Conservation (phyloP, 2,113 vertebrate genomes). For the Sorex araneus region DNA sequence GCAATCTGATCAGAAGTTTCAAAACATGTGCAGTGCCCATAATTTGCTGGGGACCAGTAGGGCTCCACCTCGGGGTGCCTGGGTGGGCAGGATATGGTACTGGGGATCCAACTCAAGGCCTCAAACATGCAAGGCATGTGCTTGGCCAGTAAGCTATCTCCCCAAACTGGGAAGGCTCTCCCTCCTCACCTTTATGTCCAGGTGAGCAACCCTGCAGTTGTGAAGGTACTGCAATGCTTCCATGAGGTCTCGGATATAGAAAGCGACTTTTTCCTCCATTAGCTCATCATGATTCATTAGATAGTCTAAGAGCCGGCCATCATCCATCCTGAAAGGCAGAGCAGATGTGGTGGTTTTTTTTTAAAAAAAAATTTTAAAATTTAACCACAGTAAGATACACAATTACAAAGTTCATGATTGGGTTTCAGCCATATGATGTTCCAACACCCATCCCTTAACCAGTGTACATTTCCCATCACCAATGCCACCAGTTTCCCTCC, state of each 20-base stretch:
- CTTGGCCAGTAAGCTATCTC: no score
- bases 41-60: no score
- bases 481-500: no score
- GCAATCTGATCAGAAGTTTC: not conserved
- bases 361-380: no score
- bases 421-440: no score
- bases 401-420: no score
- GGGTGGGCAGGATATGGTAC: not conserved
- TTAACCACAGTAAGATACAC: no score
- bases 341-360: not conserved
- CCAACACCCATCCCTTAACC: no score
- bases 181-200: constrained; percentile 95
- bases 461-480: no score
- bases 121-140: no score
- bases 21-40: not conserved
- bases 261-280: constrained; percentile 98
- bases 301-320: constrained; percentile 95
- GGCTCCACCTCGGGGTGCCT: no score
- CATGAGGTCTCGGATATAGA: constrained; percentile 95
- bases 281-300: constrained; percentile 97
- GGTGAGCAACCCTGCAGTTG: constrained; percentile 96
- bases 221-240: constrained; percentile 98
- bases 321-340: constrained; percentile 92
- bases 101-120: not conserved
- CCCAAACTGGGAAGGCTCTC: not conserved